These are phyloP conservation scores for Drosophila leontia DNA, from an alignment of 1,140 invertebrate species.

Conservation along the genomic window DNA sequence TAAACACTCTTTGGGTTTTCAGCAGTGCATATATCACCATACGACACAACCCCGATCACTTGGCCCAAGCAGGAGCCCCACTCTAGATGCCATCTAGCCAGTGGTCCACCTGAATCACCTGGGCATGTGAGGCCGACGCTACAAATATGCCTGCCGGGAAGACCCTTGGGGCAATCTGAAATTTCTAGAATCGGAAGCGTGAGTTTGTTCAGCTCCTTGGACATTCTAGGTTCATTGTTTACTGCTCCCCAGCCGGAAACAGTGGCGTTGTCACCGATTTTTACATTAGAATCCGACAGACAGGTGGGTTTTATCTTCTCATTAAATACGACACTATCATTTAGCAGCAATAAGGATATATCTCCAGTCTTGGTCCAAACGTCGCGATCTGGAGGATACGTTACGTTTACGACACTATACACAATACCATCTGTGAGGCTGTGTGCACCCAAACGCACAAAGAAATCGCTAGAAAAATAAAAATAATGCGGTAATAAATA, in stretches of 20 bases:
- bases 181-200: background rate
- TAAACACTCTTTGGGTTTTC: background rate
- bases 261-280: background rate
- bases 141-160: background rate
- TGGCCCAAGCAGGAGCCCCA: conserved; percentile 1
- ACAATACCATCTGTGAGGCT: background rate
- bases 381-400: background rate
- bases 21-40: background rate
- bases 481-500: no score
- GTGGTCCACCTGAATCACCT: background rate
- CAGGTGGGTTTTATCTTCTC: background rate
- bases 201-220: background rate
- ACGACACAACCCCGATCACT: background rate
- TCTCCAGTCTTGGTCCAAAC: accelerated
- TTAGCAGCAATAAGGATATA: background rate
- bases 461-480: background rate
- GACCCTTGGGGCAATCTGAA: background rate
- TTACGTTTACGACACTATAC: background rate
- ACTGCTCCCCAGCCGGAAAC: background rate
- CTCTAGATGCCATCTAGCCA: background rate
- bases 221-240: no score
- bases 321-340: background rate
- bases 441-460: conserved; percentile 1
- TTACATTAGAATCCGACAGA: background rate
- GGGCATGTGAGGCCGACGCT: background rate